Conservation (phyloP, 2,797 vertebrate species). For the Lophius americanus region DNA sequence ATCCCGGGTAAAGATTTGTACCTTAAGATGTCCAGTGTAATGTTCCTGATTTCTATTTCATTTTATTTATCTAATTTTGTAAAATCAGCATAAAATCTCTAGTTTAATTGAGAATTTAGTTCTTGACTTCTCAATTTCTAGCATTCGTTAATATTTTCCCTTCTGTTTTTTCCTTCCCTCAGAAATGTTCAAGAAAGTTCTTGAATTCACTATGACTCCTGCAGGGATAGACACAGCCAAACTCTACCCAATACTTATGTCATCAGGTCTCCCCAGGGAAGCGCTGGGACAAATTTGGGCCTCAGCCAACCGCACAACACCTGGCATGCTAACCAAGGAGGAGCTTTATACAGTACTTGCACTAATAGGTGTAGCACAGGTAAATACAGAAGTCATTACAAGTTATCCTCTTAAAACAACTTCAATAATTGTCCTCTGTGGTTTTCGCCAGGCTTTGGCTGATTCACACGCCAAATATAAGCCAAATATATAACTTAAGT, state of each 20-base stretch:
- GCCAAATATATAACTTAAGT: conserved; percentile 37
- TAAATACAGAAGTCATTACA: conserved; percentile 62
- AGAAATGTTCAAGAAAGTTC: conserved; percentile 97
- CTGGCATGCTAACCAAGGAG: conserved; percentile 97
- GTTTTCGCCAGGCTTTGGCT: background rate
- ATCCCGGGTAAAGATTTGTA: conserved; percentile 89
- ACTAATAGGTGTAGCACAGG: conserved; percentile 96
- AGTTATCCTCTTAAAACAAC: conserved; percentile 36
- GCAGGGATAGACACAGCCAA: conserved; percentile 96
- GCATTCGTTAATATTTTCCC: background rate
- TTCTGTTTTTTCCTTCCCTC: conserved; percentile 23
- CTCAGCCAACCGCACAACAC: conserved; percentile 94
- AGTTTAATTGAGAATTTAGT: background rate
- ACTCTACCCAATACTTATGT: conserved; percentile 97
- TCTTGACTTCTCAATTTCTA: background rate
- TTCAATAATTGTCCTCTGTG: conserved; percentile 32
- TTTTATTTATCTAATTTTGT: background rate
- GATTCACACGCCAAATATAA: background rate
- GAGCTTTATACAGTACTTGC: conserved; percentile 95
- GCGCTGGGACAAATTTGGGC: conserved; percentile 99
- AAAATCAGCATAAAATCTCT: background rate
- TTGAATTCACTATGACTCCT: conserved; percentile 93
- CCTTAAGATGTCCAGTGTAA: background rate
- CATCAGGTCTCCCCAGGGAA: conserved; percentile 95
- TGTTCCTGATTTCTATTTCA: conserved; percentile 2